Conservation (phyloP, 2,797 vertebrate genomes). For the Anguilla anguilla region DNA sequence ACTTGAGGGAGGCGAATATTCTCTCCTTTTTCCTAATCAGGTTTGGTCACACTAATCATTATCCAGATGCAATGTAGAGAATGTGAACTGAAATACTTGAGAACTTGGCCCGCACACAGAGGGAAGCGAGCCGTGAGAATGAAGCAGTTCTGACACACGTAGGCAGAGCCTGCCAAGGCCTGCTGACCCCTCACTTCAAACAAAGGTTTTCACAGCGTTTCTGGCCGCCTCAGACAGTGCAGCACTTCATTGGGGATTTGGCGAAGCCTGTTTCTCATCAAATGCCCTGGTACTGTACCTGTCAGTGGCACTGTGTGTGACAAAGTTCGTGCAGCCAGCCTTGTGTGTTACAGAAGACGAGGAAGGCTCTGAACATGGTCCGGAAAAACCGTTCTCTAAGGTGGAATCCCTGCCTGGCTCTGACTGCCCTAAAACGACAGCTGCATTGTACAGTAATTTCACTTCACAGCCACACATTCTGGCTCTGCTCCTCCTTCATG, state of each 20-base stretch:
- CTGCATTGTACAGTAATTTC: neutral
- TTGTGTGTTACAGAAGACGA: neutral
- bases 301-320: neutral
- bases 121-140: slow-evolving; percentile 18
- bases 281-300: neutral
- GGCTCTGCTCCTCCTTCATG: neutral
- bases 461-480: neutral
- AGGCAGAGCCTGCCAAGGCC: slow-evolving; percentile 14
- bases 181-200: slow-evolving; percentile 14
- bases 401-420: neutral
- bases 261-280: neutral
- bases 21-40: slow-evolving; percentile 5
- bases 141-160: neutral
- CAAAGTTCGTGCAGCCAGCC: neutral
- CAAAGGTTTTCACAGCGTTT: slow-evolving; percentile 18
- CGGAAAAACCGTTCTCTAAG: neutral
- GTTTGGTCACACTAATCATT: slow-evolving; percentile 7
- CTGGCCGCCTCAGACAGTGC: slow-evolving; percentile 12
- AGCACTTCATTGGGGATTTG: no score
- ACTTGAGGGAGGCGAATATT: neutral
- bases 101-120: neutral
- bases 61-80: slow-evolving; percentile 8
- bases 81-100: neutral
- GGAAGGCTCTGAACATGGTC: neutral
- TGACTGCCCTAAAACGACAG: neutral